Base-by-base conservation (phyloP, 2,888 invertebrate genomes). In the Sinotaia quadrata region DNA sequence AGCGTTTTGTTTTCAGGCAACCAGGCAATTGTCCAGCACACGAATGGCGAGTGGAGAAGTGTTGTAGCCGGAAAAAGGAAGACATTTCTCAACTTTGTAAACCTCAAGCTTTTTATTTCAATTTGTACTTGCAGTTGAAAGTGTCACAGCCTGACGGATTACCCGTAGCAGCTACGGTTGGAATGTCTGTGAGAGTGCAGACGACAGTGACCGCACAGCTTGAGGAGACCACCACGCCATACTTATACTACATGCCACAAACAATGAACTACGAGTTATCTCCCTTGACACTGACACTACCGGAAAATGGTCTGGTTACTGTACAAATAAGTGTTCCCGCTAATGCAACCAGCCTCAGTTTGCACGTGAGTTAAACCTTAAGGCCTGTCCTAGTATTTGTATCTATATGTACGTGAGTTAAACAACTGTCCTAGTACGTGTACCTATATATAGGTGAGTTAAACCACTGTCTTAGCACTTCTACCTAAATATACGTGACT, bases 91-190 rank as follows among this genome's bases (percentile, higher is more conserved):
- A n/a, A n/a, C n/a, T n/a, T n/a, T n/a, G n/a, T n/a, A n/a, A n/a
- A n/a, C n/a, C n/a, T n/a, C n/a, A n/a, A n/a, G n/a, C n/a, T n/a
- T n/a, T n/a, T n/a, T n/a, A n/a, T n/a, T n/a, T n/a, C n/a, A n/a
- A 18, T 66, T 12, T 58, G 4, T 49, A 18, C 15, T 4, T 47
- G 7, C 74, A 86, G 87, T 63, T 85, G n/a, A 78, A 79, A 72
- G 81, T 86, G 0, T 69, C 75, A 5, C 80, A 84, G 33, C 85
- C 84, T 31, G 87, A 87, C 68, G 85, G 81, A 10, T 75, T 74
- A 3, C 84, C 86, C 8, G 74, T 86, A 10, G 37, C n/a, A 0
- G 61, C 65, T 0, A 77, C 81, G 15, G 57, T 60, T 5, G 74
- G 71, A 8, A 15, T 71, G 18, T 34, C 60, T 8, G 73, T 81